These are phyloP conservation scores for Trinorchestia longiramus DNA, from an alignment of 1,140 invertebrate genomes.

Conservation along the genomic window DNA sequence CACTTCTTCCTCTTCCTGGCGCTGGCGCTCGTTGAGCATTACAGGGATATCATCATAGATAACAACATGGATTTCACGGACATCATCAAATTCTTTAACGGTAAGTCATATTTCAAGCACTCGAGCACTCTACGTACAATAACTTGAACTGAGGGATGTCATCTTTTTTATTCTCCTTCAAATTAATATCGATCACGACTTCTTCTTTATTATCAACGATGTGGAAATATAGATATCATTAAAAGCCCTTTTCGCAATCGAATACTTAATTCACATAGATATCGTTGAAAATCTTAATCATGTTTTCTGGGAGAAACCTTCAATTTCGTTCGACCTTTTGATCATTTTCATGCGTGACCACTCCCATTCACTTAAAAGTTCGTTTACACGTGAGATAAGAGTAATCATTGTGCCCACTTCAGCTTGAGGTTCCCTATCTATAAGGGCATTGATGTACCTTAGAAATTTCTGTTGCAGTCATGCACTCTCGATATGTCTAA, in stretches of 20 bases:
- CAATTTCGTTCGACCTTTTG: neutral
- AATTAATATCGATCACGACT: no score
- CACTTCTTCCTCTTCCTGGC: constrained; percentile 95
- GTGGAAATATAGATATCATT: no score
- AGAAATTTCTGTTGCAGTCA: neutral
- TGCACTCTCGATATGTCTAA: neutral
- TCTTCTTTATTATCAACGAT: no score
- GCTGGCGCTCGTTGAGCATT: constrained; percentile 89
- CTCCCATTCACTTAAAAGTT: neutral
- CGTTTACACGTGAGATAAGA: neutral
- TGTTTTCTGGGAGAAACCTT: no score
- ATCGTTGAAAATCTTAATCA: neutral
- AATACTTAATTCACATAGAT: neutral
- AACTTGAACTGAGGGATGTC: neutral
- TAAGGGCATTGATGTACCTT: no score
- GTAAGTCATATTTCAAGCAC: constrained; percentile 58
- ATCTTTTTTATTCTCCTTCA: neutral
- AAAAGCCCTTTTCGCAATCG: neutral
- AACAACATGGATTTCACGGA: constrained; percentile 98
- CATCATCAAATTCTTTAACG: constrained; percentile 97
- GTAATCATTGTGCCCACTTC: neutral
- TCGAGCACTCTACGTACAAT: neutral
- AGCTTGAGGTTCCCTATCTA: neutral
- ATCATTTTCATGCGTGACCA: neutral
- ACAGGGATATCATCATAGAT: constrained; percentile 92